Conservation (phyloP, 2,113 vertebrate genomes). For the Alligator sinensis region DNA sequence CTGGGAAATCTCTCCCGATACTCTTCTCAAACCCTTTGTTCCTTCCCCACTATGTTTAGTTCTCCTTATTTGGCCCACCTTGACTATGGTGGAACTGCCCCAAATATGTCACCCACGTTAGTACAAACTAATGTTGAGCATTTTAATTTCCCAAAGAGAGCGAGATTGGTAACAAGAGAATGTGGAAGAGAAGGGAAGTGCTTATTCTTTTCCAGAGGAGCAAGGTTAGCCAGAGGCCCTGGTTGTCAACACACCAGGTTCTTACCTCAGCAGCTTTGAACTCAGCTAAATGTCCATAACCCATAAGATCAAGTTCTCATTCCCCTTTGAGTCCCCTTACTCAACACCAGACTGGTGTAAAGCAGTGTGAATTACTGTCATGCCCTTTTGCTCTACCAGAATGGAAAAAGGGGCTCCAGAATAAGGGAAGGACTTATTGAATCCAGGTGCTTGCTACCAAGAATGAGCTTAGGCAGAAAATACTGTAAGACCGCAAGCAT, state of each 20-base stretch:
- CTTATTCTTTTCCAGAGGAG: not conserved
- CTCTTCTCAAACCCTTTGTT: not conserved
- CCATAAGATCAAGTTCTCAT: not conserved
- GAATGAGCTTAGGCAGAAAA: not conserved
- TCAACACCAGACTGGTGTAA: not conserved
- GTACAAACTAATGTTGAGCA: not conserved
- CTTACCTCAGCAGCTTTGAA: not conserved
- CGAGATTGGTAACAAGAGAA: not conserved
- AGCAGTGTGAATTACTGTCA: not conserved
- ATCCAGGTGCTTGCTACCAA: not conserved
- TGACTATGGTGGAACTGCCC: not conserved
- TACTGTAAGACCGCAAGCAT: rapidly evolving
- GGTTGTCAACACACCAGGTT: not conserved
- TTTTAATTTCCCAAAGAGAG: not conserved
- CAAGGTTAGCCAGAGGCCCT: not conserved
- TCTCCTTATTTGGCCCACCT: not conserved
- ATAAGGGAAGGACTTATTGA: not conserved
- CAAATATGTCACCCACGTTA: not conserved
- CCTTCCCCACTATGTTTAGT: not conserved
- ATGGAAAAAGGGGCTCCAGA: too few relatives aligned
- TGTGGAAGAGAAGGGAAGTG: not conserved
- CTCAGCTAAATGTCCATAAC: rapidly evolving
- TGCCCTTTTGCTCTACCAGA: not conserved
- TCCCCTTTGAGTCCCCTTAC: not conserved
- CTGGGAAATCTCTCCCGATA: not conserved